Conservation (phyloP, 2,113 vertebrate genomes). For the Apteryx mantelli region DNA sequence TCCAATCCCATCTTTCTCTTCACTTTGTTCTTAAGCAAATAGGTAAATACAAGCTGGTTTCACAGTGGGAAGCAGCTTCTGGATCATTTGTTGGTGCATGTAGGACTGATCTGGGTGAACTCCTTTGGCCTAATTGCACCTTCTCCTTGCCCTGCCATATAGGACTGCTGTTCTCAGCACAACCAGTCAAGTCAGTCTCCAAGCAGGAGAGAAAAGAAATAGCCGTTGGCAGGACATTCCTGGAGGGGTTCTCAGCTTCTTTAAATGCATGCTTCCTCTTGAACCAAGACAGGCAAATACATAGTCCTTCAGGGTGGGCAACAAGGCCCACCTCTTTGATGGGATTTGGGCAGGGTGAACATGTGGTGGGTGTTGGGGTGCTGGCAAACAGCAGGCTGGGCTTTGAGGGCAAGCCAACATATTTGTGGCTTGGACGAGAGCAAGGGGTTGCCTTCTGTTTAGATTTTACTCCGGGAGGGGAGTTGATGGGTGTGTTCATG, state of each 20-base stretch:
- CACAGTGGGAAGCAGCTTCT: accelerated
- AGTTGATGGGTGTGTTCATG: not conserved
- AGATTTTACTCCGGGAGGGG: not conserved
- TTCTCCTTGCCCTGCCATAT: not conserved
- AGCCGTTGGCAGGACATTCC: not conserved
- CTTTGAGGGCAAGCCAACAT: not conserved
- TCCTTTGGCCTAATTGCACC: not conserved
- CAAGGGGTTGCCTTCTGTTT: not conserved
- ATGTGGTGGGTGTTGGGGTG: not conserved
- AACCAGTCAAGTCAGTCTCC: not conserved
- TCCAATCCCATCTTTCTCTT: not conserved
- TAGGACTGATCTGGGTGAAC: not conserved
- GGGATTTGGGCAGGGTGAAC: not conserved
- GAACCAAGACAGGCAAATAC: not conserved
- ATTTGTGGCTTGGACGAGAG: not conserved
- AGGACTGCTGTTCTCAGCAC: not conserved
- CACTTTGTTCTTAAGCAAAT: not conserved
- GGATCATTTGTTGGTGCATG: not conserved
- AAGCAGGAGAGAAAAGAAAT: not conserved
- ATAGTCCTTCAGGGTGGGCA: not conserved
- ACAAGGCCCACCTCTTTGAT: not conserved
- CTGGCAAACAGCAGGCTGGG: not conserved
- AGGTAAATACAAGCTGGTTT: not conserved
- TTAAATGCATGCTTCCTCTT: not conserved
- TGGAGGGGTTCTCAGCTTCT: not conserved